Percentiles rank a stretch among this genome's conserved stretches.
Evolutionary conservation across 2,888 invertebrate genomes (phyloP).

Genomic region (Trachelus troglodyta): DNA sequence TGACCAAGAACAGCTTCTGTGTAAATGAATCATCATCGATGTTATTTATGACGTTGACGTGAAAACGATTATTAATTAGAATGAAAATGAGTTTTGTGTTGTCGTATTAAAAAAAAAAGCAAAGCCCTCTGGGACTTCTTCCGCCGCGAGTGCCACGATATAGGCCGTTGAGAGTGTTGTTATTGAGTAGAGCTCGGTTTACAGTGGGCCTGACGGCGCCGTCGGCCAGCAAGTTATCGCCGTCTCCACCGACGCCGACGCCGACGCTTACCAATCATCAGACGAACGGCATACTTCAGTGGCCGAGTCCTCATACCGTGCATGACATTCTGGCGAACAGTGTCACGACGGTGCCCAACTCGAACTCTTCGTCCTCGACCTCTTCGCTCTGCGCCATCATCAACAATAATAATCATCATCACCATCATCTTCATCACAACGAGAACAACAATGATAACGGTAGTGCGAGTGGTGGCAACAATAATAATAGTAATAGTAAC

Average conservation of each 20-base stretch:
- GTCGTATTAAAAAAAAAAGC: not conserved
- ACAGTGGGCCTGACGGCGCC: constrained; percentile 64
- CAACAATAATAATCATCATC: constrained; percentile 36
- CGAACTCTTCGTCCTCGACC: constrained; percentile 33
- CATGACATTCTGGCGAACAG: constrained; percentile 60
- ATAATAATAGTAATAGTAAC: constrained; percentile 22
- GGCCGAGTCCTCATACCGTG: constrained; percentile 63
- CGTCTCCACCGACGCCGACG: constrained; percentile 64
- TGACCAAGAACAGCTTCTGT: not conserved
- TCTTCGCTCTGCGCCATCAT: constrained; percentile 43
- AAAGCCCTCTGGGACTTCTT: not conserved
- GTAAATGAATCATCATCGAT: not conserved
- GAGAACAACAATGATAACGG: constrained; percentile 24
- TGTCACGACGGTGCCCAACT: constrained; percentile 39
- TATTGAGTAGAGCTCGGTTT: constrained; percentile 29
- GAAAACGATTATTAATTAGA: not conserved
- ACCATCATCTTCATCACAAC: constrained; percentile 40
- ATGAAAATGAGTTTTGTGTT: not conserved
- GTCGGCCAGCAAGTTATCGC: constrained; percentile 51
- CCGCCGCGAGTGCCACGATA: not conserved
- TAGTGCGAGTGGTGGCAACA: constrained; percentile 24
- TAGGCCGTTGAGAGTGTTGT: not conserved
- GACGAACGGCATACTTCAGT: constrained; percentile 68
- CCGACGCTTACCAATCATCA: constrained; percentile 42
- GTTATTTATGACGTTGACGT: not conserved